Evolutionary conservation across 2,888 invertebrate genomes (phyloP).

Genomic region (Drosophila testacea): DNA sequence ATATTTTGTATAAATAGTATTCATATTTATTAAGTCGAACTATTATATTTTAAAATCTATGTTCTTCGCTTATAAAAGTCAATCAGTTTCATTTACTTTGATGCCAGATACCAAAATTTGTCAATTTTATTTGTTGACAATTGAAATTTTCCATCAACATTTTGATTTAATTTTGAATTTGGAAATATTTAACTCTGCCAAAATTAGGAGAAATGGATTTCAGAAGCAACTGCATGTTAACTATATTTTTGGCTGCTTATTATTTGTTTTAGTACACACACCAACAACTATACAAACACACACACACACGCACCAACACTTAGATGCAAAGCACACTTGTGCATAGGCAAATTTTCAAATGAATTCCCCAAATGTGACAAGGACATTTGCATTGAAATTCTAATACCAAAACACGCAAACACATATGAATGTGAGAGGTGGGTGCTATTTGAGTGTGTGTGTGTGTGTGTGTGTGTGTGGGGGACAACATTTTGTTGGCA

Average conservation of each 20-base stretch:
- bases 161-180: conserved; percentile 2
- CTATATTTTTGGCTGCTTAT: conserved; percentile 55
- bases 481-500: conserved; percentile 44
- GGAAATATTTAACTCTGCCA: not conserved
- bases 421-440: conserved; percentile 13
- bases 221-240: conserved; percentile 27
- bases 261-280: conserved; percentile 31
- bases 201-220: conserved; percentile 32
- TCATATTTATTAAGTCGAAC: not conserved
- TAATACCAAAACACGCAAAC: conserved; percentile 61
- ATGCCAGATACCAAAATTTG: no score
- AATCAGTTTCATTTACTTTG: no score
- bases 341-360: conserved; percentile 68
- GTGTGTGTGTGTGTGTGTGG: conserved; percentile 1
- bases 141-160: not conserved
- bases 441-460: not conserved
- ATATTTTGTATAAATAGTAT: not conserved
- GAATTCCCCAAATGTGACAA: conserved; percentile 78
- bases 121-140: not conserved
- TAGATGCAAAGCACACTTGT: conserved; percentile 38
- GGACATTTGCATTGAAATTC: conserved; percentile 78
- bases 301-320: conserved; percentile 17
- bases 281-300: not conserved
- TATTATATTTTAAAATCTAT: no score
- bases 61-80: no score